These are phyloP conservation scores for Eristalinus sepulchralis DNA, from an alignment of 2,888 invertebrate genomes.

Conservation along the genomic window DNA sequence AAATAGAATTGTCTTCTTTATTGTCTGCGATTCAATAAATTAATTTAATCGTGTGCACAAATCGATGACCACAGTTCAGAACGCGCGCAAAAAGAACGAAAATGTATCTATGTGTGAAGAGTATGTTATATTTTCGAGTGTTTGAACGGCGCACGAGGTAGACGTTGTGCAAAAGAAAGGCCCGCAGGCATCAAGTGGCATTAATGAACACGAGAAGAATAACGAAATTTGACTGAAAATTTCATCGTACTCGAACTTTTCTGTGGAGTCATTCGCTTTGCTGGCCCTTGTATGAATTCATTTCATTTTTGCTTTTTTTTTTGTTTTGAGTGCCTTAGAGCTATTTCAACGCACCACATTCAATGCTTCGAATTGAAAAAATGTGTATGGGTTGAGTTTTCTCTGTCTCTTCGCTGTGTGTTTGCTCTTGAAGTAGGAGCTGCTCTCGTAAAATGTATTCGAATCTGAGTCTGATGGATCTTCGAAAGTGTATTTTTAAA, in stretches of 20 bases:
- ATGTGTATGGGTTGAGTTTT: background rate
- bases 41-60: slow-evolving; percentile 49
- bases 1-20: slow-evolving; percentile 22
- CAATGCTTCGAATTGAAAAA: background rate
- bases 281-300: slow-evolving; percentile 9
- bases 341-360: slow-evolving; percentile 32
- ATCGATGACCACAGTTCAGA: slow-evolving; percentile 34
- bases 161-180: background rate
- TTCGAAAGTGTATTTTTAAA: slow-evolving; percentile 62
- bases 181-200: slow-evolving; percentile 22
- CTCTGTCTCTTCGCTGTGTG: background rate
- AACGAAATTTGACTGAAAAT: slow-evolving; percentile 44
- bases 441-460: slow-evolving; percentile 42
- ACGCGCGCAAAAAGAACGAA: background rate
- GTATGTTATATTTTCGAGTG: background rate
- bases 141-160: background rate
- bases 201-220: slow-evolving; percentile 44
- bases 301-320: too few species aligned
- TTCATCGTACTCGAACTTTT: slow-evolving; percentile 18
- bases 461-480: slow-evolving; percentile 27
- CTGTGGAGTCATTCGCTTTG: background rate
- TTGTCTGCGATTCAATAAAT: slow-evolving; percentile 43
- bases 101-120: slow-evolving; percentile 6
- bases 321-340: slow-evolving; percentile 29
- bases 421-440: background rate